Evolutionary conservation across 2,797 vertebrate genomes (phyloP).

Genomic region (Borostomias antarcticus): DNA sequence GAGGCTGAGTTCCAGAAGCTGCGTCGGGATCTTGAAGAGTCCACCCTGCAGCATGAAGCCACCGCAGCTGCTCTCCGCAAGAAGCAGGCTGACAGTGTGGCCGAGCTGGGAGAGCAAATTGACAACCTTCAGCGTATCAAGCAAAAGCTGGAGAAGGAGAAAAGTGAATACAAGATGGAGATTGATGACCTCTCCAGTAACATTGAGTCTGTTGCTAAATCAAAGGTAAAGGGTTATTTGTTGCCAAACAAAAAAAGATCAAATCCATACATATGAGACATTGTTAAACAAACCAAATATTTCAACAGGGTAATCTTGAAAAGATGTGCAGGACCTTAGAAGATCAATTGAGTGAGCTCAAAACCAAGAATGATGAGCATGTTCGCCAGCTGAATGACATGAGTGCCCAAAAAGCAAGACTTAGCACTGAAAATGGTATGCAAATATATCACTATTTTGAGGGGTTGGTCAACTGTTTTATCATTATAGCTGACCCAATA

Average conservation of each 20-base stretch:
- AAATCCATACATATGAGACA: not conserved
- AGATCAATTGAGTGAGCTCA: conserved; percentile 86
- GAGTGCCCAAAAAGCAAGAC: conserved; percentile 79
- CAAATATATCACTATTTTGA: conserved; percentile 14
- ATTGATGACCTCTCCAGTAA: conserved; percentile 85
- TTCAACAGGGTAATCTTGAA: conserved; percentile 84
- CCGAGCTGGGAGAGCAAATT: conserved; percentile 89
- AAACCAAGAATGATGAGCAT: conserved; percentile 85
- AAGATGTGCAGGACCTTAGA: conserved; percentile 85
- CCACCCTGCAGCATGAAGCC: conserved; percentile 89
- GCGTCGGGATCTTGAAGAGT: conserved; percentile 85
- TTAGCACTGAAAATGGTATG: conserved; percentile 87
- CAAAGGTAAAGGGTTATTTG: conserved; percentile 67
- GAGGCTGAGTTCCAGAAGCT: too few species aligned
- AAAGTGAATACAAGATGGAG: conserved; percentile 91
- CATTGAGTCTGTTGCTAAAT: conserved; percentile 82
- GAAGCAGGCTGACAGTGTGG: conserved; percentile 87
- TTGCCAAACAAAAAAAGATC: conserved; percentile 37
- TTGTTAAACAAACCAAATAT: not conserved
- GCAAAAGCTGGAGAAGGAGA: conserved; percentile 92
- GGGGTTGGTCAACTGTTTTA: too few species aligned
- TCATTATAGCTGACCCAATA: too few species aligned
- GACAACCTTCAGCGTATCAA: conserved; percentile 91
- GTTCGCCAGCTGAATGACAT: conserved; percentile 83
- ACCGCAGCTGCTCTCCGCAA: conserved; percentile 81